Conservation (phyloP, 2,797 vertebrate genomes). For the Enteromius viviparus region DNA sequence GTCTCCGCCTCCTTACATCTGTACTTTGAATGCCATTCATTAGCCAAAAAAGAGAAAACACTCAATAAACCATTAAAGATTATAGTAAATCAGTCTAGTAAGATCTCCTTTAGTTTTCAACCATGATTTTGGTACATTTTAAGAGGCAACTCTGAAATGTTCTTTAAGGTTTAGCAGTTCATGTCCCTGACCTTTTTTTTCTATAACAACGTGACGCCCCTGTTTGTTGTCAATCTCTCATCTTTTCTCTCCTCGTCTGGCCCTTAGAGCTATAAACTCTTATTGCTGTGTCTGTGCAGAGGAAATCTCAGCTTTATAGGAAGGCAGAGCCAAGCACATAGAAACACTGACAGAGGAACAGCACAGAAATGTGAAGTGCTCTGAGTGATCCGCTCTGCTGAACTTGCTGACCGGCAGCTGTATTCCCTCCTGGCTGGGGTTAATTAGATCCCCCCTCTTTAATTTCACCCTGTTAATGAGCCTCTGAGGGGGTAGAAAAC, state of each 20-base stretch:
- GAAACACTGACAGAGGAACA: conserved; percentile 1
- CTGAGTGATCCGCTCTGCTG: conserved; percentile 32
- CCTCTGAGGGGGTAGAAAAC: conserved; percentile 50
- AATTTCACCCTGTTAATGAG: conserved; percentile 77
- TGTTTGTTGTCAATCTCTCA: conserved; percentile 3
- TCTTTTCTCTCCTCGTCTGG: conserved; percentile 15
- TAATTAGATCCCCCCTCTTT: conserved; percentile 76
- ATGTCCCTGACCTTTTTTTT: not conserved
- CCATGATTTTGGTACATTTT: not conserved
- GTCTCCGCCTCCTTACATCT: not conserved
- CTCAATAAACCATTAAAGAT: no score
- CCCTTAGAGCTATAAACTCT: conserved; percentile 17
- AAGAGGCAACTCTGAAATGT: not conserved
- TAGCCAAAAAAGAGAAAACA: not conserved
- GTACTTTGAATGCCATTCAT: not conserved
- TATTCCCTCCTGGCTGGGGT: conserved; percentile 66
- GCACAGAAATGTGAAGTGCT: conserved; percentile 27
- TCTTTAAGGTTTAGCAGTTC: not conserved
- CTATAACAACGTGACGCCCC: not conserved
- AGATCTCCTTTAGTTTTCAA: not conserved
- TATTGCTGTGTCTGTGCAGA: conserved; percentile 15
- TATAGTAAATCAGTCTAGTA: no score
- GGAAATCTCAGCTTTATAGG: conserved; percentile 16
- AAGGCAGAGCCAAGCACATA: not conserved
- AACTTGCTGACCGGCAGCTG: conserved; percentile 34